These are phyloP conservation scores for Dryobotodes eremita DNA, from an alignment of 2,888 invertebrate species.

Conservation along the genomic window DNA sequence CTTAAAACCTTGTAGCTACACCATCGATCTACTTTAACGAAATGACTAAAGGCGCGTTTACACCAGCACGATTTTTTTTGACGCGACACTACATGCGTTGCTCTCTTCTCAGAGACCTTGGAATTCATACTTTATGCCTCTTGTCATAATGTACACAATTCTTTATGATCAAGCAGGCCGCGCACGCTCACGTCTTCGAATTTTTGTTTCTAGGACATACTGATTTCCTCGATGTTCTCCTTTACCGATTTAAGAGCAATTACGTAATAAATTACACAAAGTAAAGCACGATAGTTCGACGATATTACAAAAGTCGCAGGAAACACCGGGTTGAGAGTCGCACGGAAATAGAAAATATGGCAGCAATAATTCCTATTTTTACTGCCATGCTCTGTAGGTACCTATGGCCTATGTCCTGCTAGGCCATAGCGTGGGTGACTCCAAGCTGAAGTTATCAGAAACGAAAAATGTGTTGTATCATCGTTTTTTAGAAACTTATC, in stretches of 20 bases:
- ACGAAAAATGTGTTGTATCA: not conserved
- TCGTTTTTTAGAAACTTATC: not conserved
- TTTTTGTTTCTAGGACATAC: not conserved
- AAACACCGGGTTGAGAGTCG: not conserved
- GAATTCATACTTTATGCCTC: not conserved
- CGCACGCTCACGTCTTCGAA: not conserved
- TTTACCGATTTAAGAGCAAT: not conserved
- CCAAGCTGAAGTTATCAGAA: not conserved
- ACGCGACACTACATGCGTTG: not conserved
- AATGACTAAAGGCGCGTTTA: not conserved
- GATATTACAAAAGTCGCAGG: not conserved
- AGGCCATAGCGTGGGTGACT: not conserved
- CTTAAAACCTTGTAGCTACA: not conserved
- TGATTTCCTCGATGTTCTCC: not conserved
- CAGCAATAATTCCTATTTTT: not conserved
- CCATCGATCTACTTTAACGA: not conserved
- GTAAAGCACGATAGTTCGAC: not conserved
- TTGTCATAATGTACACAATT: conserved; percentile 1
- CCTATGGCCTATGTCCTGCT: not conserved
- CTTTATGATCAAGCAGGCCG: not conserved
- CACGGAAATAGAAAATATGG: not conserved
- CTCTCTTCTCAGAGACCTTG: not conserved
- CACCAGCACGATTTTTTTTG: not conserved
- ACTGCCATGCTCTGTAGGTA: not conserved
- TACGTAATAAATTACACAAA: not conserved